Evolutionary conservation across 2,113 vertebrate genomes (phyloP), one percentile per base, ranked within the genome.

Genomic region (Tricholaema leucomelas): DNA sequence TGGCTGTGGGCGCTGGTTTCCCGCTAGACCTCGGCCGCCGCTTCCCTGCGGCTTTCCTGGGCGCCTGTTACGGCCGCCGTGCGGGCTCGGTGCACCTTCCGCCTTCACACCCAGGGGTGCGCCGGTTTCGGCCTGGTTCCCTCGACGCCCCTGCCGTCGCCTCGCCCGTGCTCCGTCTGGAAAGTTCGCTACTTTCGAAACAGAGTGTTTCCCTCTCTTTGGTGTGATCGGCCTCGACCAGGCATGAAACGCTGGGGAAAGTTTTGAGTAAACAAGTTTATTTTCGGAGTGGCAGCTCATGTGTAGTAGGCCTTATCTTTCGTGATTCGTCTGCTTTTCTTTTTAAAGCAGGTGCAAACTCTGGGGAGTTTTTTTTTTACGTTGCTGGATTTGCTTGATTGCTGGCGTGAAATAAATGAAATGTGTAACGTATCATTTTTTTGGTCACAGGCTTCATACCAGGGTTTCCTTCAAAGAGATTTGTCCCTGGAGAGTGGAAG

Each of bases 161-260:
- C 73, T 44, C 18, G 14, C 21, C 58, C 12, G 1, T 11, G 46
- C 36, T 33, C 8, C 4, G 3, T 60, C 35, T 3, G 71, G 36
- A 5, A 21, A 38, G 30, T 54, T 87, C 1, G 7, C 24, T 2
- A 1, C 31, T 52, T 33, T 36, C 12, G 2, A 10, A 9, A 3
- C 7, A 3, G 2, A 4, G 10, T 3, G 61, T 46, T 70, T 27
- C 30, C 23, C 30, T 24, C 17, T 25, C 35, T 5, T 21, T 5
- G 2, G 7, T 21, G 1, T 0, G 28, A 23, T 13, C 7, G 35
- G 35, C 18, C n/a, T 18, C 31, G 5, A 7, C 2, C 20, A 5
- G 81, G 27, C 27, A 4, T 18, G n/a, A 74, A 28, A 35, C 10
- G 54, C 79, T 14, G 76, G 35, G 71, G 55, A 59, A 92, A 93